Evolutionary conservation across 2,113 vertebrate species (phyloP).

Genomic region (Rhynchomys soricoides): DNA sequence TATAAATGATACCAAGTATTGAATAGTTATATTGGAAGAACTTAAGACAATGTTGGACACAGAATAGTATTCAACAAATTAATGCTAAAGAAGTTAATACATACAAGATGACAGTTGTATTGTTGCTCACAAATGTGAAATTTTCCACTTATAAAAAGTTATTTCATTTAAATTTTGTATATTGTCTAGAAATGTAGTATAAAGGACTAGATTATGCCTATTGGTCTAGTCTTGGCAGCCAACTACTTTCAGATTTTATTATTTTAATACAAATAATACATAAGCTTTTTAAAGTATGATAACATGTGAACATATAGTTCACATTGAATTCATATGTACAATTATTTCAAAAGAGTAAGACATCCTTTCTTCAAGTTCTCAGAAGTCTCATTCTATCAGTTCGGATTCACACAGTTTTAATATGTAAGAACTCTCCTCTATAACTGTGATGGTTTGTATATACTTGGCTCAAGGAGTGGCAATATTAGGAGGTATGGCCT

Average conservation of each 20-base stretch:
- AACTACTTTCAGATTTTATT: background rate
- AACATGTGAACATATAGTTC: background rate
- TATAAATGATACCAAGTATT: background rate
- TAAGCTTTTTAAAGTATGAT: background rate
- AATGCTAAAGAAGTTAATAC: background rate
- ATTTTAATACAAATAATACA: background rate
- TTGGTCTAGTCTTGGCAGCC: background rate
- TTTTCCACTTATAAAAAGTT: background rate
- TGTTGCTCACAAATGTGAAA: background rate
- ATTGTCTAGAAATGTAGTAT: background rate
- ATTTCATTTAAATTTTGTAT: background rate
- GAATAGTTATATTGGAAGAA: background rate
- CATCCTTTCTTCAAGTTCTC: background rate
- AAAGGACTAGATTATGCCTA: background rate
- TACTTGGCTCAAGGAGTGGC: too few species aligned
- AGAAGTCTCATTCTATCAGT: background rate
- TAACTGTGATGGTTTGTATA: too few species aligned
- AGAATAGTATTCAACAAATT: background rate
- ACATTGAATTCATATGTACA: background rate
- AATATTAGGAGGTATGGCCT: too few species aligned
- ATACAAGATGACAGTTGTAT: background rate
- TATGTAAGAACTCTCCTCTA: background rate
- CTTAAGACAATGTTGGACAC: background rate
- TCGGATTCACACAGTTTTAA: background rate
- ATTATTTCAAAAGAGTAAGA: background rate